Conservation (phyloP, 2,113 vertebrate genomes). For the Bettongia penicillata region DNA sequence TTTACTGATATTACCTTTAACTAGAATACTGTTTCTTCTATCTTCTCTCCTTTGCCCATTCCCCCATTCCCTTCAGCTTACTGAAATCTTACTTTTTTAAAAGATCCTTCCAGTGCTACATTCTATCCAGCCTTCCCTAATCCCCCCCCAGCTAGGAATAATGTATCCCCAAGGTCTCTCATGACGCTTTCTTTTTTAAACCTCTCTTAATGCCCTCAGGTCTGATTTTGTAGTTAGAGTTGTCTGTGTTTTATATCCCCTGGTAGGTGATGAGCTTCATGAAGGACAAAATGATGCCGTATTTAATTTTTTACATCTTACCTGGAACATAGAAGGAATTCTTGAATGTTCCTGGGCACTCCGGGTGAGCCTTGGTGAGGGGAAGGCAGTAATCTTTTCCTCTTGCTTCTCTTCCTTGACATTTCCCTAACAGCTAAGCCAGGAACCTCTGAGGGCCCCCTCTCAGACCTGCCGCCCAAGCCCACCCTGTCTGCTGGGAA, state of each 20-base stretch:
- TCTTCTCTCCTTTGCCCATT: background rate
- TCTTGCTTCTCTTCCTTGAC: constrained; percentile 6
- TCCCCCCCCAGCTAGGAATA: background rate
- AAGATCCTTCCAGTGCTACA: background rate
- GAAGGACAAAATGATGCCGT: background rate
- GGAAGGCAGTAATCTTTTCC: constrained; percentile 12
- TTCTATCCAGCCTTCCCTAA: background rate
- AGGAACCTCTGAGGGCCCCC: constrained; percentile 79
- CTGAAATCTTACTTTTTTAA: background rate
- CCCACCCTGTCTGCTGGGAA: constrained; percentile 86
- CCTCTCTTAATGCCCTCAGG: background rate
- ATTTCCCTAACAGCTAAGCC: constrained; percentile 81
- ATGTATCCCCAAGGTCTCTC: background rate
- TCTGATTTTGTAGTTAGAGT: background rate
- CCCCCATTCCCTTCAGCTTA: background rate
- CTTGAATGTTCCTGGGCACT: background rate
- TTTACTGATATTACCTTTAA: background rate
- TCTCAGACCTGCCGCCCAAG: constrained; percentile 76
- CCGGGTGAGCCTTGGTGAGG: background rate
- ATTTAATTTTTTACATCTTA: background rate
- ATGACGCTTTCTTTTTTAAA: background rate
- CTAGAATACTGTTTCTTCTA: background rate
- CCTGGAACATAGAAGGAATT: background rate
- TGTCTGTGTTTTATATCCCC: background rate
- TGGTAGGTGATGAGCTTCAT: background rate